Evolutionary conservation across 2,797 vertebrate genomes (phyloP).

Genomic region (Sebastes miniatus): DNA sequence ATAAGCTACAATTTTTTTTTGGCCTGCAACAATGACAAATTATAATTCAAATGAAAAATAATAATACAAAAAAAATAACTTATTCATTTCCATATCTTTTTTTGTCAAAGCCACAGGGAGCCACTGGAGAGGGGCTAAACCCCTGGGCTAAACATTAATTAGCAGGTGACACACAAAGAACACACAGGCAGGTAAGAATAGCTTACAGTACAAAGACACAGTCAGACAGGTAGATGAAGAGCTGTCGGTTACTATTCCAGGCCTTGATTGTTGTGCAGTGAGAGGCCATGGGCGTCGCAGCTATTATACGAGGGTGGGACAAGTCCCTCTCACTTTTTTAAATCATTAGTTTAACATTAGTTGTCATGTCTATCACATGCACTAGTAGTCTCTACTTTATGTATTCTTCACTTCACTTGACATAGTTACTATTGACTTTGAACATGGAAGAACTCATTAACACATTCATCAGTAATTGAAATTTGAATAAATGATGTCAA

Average conservation of each 20-base stretch:
- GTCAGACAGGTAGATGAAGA: not conserved
- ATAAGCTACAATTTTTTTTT: too few species aligned
- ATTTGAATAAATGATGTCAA: not conserved
- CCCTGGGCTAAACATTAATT: not conserved
- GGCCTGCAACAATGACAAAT: not conserved
- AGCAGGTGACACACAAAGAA: not conserved
- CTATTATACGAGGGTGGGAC: not conserved
- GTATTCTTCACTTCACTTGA: not conserved
- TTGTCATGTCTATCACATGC: too few species aligned
- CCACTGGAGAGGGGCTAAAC: too few species aligned
- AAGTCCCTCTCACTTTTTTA: not conserved
- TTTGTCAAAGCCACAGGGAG: too few species aligned
- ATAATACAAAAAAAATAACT: not conserved
- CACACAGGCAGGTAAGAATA: not conserved
- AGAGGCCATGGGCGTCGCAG: not conserved
- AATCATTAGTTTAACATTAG: not conserved
- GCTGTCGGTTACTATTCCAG: not conserved
- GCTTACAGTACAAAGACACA: not conserved
- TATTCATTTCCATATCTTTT: too few species aligned
- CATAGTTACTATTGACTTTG: not conserved
- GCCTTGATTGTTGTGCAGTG: not conserved
- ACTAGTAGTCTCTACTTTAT: not conserved
- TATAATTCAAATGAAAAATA: not conserved
- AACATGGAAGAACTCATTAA: not conserved
- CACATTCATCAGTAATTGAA: not conserved